Conservation (phyloP, 1,140 invertebrate genomes). For the Pteromalus puparum region DNA sequence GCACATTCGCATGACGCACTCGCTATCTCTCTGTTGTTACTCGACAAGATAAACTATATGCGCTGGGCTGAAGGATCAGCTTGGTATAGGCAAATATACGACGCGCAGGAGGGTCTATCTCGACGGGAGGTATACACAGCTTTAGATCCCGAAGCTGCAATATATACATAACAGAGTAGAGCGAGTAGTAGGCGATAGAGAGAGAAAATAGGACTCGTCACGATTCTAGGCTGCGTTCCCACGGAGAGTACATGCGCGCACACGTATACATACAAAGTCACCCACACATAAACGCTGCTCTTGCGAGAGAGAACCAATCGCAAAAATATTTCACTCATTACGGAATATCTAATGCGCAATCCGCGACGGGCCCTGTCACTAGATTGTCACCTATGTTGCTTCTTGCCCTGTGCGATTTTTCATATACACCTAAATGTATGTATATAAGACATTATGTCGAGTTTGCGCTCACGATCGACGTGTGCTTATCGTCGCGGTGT, state of each 20-base stretch:
- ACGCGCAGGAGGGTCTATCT: neutral
- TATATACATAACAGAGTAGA: conserved; percentile 1
- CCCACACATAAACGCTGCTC: neutral
- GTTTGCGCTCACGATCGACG: conserved; percentile 1
- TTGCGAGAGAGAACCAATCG: conserved; percentile 31
- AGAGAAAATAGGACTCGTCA: conserved; percentile 47
- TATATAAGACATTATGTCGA: neutral
- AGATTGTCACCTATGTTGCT: neutral
- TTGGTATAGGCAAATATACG: neutral
- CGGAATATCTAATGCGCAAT: conserved; percentile 56
- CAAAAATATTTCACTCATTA: conserved; percentile 56
- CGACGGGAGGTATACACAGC: neutral
- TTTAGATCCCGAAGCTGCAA: neutral
- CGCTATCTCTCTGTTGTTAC: too few species aligned
- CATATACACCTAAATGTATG: neutral
- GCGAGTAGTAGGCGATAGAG: neutral
- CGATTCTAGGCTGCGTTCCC: conserved; percentile 53
- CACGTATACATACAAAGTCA: neutral
- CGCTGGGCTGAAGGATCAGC: too few species aligned
- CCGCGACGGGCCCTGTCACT: conserved; percentile 43
- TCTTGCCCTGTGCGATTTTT: neutral
- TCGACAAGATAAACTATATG: too few species aligned
- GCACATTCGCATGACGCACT: neutral
- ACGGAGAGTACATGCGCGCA: conserved; percentile 20
- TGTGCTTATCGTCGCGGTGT: too few species aligned